Evolutionary conservation across 2,888 invertebrate genomes (phyloP), one percentile per base, ranked within the genome.

Genomic region (Pelosia muscerda): DNA sequence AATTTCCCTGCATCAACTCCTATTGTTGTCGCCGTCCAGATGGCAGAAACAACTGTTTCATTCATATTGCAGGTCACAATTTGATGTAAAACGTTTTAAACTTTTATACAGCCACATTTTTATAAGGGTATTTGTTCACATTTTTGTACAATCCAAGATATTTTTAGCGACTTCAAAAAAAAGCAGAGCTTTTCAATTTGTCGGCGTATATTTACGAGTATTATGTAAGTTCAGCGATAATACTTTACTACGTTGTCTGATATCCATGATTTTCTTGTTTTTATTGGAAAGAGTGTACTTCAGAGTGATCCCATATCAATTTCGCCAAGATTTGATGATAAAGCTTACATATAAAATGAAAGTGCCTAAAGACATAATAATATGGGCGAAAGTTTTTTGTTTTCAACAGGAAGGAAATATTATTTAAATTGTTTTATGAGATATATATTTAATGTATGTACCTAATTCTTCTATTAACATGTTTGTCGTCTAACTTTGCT

Each of bases 21-120:
- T 77, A 79, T 84, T 84, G 80, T 84, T 81, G 74, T 75, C 75
- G 71, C 58, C 74, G 67, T 78, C 76, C 79, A 74, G 76, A 79
- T 81, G 81, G 82, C 85, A 86, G 84, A 84, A 86, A 85, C 84
- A 86, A 85, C 84, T 81, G 79, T 78, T 84, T 74, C 76, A 64
- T 64, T 80, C 78, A 82, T 84, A 85, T 82, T 79, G 82, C 73
- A 76, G 78, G 71, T 73, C 81, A 79, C 81, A 84, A 81, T 82
- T 84, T 80, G 77, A 83, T 79, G 79, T 81, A 74, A 68, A 84
- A 76, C 79, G 78, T 77, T 85, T 57, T 83, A 38, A 38, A 38
- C 38, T 3, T 38, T 38, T 81, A 82, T 81, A 79, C 73, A 74
- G 74, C 73, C 72, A 66, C n/a, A 49, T 49, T 49, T 49, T 8